Percentiles rank a stretch among this genome's conserved stretches.
phyloP scores from a whole-genome alignment of 2,888 invertebrate species.

The Chrysina gloriosa region DNA sequence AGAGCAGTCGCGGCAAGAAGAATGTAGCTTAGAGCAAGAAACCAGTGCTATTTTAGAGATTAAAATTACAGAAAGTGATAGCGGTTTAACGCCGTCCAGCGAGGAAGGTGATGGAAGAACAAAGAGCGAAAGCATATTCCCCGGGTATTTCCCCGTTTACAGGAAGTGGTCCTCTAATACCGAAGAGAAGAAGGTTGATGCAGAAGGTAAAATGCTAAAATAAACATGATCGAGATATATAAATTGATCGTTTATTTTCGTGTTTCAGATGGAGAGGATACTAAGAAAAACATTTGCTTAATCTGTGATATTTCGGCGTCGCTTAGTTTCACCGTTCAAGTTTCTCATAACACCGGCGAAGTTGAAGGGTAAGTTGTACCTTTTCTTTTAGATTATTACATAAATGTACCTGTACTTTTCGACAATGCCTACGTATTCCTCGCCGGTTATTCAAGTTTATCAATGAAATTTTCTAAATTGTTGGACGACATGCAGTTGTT shows the following conservation, averaged over 20 bases:
- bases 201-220: not conserved
- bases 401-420: not conserved
- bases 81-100: conserved; percentile 4
- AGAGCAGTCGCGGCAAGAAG: not conserved
- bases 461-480: no score
- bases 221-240: not conserved
- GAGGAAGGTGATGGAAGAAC: conserved; percentile 8
- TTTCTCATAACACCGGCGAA: conserved; percentile 7
- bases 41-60: not conserved
- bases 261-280: conserved; percentile 6
- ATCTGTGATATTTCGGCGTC: conserved; percentile 32
- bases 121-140: not conserved
- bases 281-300: conserved; percentile 19
- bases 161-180: conserved; percentile 7
- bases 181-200: not conserved
- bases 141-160: conserved; percentile 20
- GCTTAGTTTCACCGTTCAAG: conserved; percentile 22
- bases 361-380: conserved; percentile 12
- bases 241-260: not conserved
- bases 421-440: no score
- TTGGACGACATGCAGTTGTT: no score
- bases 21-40: not conserved
- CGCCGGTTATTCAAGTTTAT: no score
- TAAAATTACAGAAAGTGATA: conserved; percentile 12
- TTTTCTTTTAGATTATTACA: not conserved